Percentiles rank a stretch among this genome's conserved stretches.
Conservation (phyloP, 2,797 vertebrate species). For the Hybognathus amarus region DNA sequence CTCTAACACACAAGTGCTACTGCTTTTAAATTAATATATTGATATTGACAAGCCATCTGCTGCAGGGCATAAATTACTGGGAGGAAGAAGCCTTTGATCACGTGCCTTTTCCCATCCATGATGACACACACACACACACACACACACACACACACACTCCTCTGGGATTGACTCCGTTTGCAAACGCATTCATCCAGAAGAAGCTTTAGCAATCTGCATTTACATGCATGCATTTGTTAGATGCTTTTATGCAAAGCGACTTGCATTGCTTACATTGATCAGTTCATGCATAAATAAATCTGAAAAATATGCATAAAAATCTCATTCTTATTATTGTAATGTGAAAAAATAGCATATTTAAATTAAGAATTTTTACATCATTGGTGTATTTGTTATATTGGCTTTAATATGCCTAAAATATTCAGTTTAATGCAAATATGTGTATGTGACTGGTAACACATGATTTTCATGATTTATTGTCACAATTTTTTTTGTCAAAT, state of each 20-base stretch:
- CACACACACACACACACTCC: conserved; percentile 72
- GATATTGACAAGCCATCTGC: conserved; percentile 97
- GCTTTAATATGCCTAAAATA: background rate
- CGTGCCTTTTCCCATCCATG: conserved; percentile 78
- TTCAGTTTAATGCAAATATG: background rate
- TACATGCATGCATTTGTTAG: background rate
- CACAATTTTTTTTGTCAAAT: too few relatives aligned
- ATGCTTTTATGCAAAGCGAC: conserved; percentile 10
- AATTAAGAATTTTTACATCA: background rate
- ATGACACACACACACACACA: conserved; percentile 57
- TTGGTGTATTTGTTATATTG: background rate
- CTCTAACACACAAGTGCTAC: conserved; percentile 67
- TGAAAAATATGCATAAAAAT: background rate
- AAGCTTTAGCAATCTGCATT: background rate
- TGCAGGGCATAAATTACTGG: conserved; percentile 87
- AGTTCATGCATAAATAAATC: conserved; percentile 6
- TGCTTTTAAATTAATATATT: conserved; percentile 97
- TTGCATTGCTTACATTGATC: background rate
- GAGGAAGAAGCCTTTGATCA: conserved; percentile 79
- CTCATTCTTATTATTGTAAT: too few relatives aligned
- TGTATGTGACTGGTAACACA: background rate
- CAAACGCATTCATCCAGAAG: conserved; percentile 1
- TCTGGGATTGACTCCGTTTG: conserved; percentile 32
- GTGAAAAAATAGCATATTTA: background rate
- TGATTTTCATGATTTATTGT: too few relatives aligned